phyloP scores from a whole-genome alignment of 1,140 invertebrate species.

The Fopius arisanus region DNA sequence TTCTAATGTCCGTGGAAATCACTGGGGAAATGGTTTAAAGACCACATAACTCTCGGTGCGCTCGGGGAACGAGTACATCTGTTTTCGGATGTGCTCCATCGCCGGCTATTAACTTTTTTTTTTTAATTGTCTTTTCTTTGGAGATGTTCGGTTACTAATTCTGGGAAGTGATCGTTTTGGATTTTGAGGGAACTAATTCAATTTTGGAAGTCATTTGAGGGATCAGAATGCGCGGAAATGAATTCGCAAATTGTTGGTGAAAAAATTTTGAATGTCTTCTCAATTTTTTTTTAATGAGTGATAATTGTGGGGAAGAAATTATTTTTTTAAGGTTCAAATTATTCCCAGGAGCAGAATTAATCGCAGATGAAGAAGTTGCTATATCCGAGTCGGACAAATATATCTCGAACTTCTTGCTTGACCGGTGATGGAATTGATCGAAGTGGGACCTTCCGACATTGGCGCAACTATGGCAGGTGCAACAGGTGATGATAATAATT shows the following conservation, averaged over 20 bases:
- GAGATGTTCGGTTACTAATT: no score
- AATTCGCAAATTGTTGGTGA: no score
- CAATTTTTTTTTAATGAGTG: no score
- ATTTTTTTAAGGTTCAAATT: no score
- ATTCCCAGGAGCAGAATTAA: no score
- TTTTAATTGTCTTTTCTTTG: no score
- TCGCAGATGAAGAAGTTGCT: neutral
- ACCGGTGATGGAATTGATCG: neutral
- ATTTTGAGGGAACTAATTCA: no score
- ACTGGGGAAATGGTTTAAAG: slow-evolving; percentile 4
- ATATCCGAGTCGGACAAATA: neutral
- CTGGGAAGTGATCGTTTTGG: no score
- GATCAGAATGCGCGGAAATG: no score
- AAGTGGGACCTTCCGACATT: neutral
- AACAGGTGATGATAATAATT: slow-evolving; percentile 2
- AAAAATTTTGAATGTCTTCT: no score
- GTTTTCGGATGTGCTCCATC: slow-evolving; percentile 2
- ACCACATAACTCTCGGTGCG: neutral
- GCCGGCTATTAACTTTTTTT: neutral
- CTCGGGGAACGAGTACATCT: slow-evolving; percentile 5
- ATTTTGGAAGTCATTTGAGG: no score
- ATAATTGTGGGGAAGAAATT: no score
- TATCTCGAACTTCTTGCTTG: neutral
- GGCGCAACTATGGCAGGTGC: slow-evolving; percentile 2
- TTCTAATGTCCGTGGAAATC: slow-evolving; percentile 6